Evolutionary conservation across 2,888 invertebrate species (phyloP).

Genomic region (Coenonympha glycerion): DNA sequence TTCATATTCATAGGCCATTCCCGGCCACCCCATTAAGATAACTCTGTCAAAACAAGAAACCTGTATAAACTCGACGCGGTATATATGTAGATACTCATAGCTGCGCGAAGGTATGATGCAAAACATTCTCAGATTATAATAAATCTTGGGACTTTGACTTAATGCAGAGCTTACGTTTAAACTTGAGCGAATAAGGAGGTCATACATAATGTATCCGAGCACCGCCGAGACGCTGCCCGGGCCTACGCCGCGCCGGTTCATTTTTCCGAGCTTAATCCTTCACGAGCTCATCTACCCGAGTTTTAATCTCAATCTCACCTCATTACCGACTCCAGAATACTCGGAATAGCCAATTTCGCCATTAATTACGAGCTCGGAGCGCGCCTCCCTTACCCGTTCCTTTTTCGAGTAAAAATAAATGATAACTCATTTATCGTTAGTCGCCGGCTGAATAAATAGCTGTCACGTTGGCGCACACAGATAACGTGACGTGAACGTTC

Average conservation of each 20-base stretch:
- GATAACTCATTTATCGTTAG: constrained; percentile 73
- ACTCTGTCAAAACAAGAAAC: constrained; percentile 2
- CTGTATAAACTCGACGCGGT: not conserved
- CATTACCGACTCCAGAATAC: constrained; percentile 71
- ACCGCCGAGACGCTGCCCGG: constrained; percentile 10
- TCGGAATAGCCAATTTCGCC: constrained; percentile 73
- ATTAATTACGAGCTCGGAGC: constrained; percentile 60
- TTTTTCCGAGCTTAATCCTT: constrained; percentile 56
- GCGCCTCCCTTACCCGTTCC: constrained; percentile 58
- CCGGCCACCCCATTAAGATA: not conserved
- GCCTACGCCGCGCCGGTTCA: constrained; percentile 28
- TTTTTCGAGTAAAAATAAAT: constrained; percentile 74
- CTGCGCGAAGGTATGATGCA: not conserved
- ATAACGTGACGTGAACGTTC: constrained; percentile 53
- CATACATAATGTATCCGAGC: constrained; percentile 37
- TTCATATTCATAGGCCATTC: constrained; percentile 4
- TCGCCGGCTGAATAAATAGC: constrained; percentile 59
- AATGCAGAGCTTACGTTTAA: constrained; percentile 24
- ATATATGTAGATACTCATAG: not conserved
- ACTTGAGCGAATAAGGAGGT: constrained; percentile 28
- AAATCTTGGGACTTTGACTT: constrained; percentile 17
- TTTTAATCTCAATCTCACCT: constrained; percentile 75
- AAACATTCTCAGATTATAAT: constrained; percentile 19
- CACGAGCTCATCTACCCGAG: constrained; percentile 66
- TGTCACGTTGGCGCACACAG: constrained; percentile 56